Conservation (phyloP, 1,140 invertebrate species). For the Camponotus vicinus region DNA sequence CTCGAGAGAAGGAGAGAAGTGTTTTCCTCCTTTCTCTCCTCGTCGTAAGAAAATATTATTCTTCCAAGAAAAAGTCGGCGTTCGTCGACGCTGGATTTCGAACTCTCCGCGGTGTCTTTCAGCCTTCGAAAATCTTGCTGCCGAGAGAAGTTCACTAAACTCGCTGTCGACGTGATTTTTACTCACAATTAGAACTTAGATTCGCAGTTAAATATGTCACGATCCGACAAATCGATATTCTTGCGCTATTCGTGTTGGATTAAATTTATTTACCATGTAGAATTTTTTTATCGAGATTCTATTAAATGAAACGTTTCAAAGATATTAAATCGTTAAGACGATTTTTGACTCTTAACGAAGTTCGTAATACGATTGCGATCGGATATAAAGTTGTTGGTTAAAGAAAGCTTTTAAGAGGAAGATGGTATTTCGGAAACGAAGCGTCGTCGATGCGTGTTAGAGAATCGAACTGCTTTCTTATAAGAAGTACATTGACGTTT, state of each 20-base stretch:
- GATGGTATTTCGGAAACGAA: conserved; percentile 10
- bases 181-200: conserved; percentile 38
- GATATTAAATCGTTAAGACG: neutral
- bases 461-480: conserved; percentile 56
- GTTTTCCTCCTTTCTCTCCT: conserved; percentile 59
- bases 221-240: neutral
- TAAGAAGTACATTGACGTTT: conserved; percentile 42
- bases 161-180: neutral
- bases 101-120: conserved; percentile 13
- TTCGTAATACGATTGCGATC: neutral
- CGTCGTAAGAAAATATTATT: conserved; percentile 77
- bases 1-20: conserved; percentile 66
- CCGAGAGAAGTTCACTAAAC: conserved; percentile 46
- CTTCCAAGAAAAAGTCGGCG: conserved; percentile 72
- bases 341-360: neutral
- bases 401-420: conserved; percentile 1
- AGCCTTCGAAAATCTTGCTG: conserved; percentile 36
- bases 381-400: neutral
- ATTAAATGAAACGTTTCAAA: neutral
- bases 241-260: neutral
- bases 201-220: conserved; percentile 15
- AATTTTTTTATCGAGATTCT: neutral
- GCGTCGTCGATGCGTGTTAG: conserved; percentile 37
- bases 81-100: conserved; percentile 46
- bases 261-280: neutral